These are phyloP conservation scores for Physeter macrocephalus DNA, from an alignment of 2,113 vertebrate species.

Conservation along the genomic window DNA sequence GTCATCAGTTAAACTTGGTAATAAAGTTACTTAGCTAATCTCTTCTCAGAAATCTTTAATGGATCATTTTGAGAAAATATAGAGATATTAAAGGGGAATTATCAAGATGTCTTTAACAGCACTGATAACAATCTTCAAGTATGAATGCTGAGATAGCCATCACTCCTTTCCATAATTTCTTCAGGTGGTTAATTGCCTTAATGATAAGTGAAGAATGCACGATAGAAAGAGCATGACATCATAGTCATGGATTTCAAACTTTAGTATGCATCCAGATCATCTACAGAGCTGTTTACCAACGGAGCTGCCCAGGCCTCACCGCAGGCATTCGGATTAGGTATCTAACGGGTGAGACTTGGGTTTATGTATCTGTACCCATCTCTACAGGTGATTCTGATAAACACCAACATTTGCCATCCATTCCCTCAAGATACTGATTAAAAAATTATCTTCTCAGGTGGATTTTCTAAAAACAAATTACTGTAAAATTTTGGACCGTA, in stretches of 20 bases:
- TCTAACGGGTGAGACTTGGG: background rate
- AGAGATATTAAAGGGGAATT: slow-evolving; percentile 10
- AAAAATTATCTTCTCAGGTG: background rate
- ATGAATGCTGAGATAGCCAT: background rate
- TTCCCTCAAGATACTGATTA: background rate
- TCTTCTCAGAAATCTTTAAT: background rate
- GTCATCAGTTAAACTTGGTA: background rate
- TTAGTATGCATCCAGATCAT: background rate
- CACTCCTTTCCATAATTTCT: background rate
- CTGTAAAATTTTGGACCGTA: background rate
- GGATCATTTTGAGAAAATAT: slow-evolving; percentile 6
- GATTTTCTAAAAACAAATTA: background rate
- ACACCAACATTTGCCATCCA: background rate
- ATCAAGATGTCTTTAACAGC: background rate
- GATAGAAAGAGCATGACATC: background rate
- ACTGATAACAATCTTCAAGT: background rate
- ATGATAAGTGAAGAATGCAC: background rate
- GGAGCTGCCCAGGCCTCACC: background rate
- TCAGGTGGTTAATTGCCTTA: background rate
- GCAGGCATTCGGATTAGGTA: background rate
- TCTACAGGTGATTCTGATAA: background rate
- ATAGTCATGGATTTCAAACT: background rate
- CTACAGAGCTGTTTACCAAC: background rate
- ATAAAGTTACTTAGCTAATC: slow-evolving; percentile 7
- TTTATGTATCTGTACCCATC: background rate